Percentiles rank a stretch among this genome's conserved stretches.
Conservation (phyloP, 2,113 vertebrate genomes). For the Bufo gargarizans region DNA sequence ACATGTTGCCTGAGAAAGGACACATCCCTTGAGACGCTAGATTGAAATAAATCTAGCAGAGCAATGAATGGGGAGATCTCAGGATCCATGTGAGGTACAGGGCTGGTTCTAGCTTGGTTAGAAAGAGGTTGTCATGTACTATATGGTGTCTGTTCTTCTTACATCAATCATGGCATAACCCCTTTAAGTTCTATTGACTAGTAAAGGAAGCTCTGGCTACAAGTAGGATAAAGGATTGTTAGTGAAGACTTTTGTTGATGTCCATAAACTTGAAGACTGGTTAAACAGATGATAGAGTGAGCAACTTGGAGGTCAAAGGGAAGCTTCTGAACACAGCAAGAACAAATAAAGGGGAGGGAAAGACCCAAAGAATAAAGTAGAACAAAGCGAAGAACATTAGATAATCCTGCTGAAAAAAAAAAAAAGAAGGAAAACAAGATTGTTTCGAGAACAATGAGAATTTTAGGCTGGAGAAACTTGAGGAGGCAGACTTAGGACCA, state of each 20-base stretch:
- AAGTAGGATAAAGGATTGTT: background rate
- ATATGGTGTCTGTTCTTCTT: no score
- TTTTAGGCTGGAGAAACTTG: background rate
- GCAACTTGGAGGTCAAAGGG: background rate
- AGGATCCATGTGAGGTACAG: no score
- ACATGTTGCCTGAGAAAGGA: no score
- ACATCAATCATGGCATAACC: no score
- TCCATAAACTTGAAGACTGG: background rate
- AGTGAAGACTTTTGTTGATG: no score
- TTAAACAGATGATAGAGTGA: background rate
- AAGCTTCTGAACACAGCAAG: no score
- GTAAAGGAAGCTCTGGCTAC: background rate
- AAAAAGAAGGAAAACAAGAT: background rate
- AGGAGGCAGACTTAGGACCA: background rate
- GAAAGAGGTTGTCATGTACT: no score
- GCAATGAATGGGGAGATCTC: no score
- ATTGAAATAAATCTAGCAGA: no score
- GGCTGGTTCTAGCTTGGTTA: no score
- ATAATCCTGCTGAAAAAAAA: background rate
- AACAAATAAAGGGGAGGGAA: conserved; percentile 5
- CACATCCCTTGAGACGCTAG: no score
- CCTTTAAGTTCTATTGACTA: background rate
- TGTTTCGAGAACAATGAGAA: background rate
- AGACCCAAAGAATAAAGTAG: background rate
- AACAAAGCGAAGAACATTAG: background rate